Conservation (phyloP, 2,113 vertebrate species). For the Nyctereutes procyonoides region DNA sequence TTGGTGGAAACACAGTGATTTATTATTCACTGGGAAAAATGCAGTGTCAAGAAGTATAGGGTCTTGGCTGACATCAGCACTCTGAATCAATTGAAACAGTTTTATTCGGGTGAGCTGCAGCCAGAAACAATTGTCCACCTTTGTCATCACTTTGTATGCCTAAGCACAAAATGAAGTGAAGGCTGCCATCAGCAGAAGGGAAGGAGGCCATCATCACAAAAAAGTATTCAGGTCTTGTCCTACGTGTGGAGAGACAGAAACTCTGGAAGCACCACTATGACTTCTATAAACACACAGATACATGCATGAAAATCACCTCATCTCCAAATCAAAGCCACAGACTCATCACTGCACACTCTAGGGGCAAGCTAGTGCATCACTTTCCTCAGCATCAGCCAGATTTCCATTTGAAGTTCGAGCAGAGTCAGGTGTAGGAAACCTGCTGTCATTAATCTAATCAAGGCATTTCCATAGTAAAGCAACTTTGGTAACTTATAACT, state of each 20-base stretch:
- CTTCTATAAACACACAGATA: background rate
- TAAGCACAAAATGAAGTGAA: background rate
- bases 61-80: constrained; percentile 51
- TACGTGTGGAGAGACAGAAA: too few species aligned
- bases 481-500: background rate
- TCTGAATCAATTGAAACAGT: constrained; percentile 59
- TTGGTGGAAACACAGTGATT: constrained; percentile 40
- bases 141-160: constrained; percentile 3
- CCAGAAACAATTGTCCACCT: constrained; percentile 53
- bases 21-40: constrained; percentile 65
- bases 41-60: constrained; percentile 56
- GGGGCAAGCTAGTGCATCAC: fast-evolving
- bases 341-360: background rate
- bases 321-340: background rate
- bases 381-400: background rate
- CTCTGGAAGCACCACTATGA: background rate
- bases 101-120: constrained; percentile 43
- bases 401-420: background rate
- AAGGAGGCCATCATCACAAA: background rate
- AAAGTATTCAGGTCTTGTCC: background rate
- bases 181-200: background rate
- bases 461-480: background rate
- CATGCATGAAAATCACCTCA: background rate
- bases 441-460: background rate
- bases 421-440: background rate